These are phyloP conservation scores for Tokudaia muenninki DNA, from an alignment of 2,797 vertebrate genomes.

Conservation along the genomic window DNA sequence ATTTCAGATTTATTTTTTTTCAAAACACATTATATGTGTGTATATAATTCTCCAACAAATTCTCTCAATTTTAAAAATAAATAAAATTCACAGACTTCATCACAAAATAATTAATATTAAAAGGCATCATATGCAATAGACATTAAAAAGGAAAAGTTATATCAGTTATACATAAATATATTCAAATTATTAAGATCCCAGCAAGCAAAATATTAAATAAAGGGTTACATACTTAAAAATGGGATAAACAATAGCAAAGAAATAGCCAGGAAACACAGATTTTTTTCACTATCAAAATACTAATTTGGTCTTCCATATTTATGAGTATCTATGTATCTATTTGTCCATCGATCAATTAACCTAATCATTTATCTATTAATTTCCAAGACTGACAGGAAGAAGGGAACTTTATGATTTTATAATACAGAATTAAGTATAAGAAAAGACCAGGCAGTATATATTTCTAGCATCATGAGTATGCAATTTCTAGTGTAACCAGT, in stretches of 20 bases:
- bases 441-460: not conserved
- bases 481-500: not conserved
- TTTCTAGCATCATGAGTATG: not conserved
- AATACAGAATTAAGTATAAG: not conserved
- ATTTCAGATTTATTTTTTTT: too few relatives aligned
- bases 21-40: not conserved
- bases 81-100: not conserved
- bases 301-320: not conserved
- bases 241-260: not conserved
- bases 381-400: not conserved
- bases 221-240: not conserved
- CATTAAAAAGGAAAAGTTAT: not conserved
- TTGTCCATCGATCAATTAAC: not conserved
- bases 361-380: not conserved
- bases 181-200: constrained; percentile 28
- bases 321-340: not conserved
- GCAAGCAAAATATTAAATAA: constrained; percentile 24
- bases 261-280: not conserved
- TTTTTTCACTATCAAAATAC: constrained; percentile 8
- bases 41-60: not conserved
- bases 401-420: not conserved
- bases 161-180: not conserved
- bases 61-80: not conserved
- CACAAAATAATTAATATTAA: not conserved
- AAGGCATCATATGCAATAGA: constrained; percentile 12